These are phyloP conservation scores for Tragelaphus imberbis DNA, from an alignment of 2,113 vertebrate genomes.

Conservation along the genomic window DNA sequence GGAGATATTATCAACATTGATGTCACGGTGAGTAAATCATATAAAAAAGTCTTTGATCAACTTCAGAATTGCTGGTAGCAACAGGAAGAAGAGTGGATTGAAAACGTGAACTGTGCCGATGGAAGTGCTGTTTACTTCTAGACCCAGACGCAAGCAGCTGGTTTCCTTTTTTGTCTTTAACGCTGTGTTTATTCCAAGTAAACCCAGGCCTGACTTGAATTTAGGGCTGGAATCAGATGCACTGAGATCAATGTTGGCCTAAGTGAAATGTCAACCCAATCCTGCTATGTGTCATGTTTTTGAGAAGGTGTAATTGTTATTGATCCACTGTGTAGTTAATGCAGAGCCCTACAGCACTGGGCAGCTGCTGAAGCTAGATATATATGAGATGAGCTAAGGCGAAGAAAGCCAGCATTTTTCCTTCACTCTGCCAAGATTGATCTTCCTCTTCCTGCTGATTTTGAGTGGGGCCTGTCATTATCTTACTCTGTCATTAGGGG, in stretches of 20 bases:
- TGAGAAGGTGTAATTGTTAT: constrained; percentile 99
- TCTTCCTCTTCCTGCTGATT: constrained; percentile 99
- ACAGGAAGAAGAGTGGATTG: constrained; percentile 90
- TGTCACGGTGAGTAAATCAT: constrained; percentile 88
- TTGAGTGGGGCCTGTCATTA: constrained; percentile 99
- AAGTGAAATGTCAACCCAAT: constrained; percentile 96
- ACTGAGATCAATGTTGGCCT: constrained; percentile 96
- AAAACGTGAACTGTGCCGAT: constrained; percentile 86
- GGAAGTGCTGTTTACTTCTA: constrained; percentile 92
- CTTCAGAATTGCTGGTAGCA: constrained; percentile 83
- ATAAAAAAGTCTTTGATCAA: constrained; percentile 88
- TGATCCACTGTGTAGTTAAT: constrained; percentile 98
- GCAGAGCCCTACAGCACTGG: constrained; percentile 90
- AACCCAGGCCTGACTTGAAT: constrained; percentile 90
- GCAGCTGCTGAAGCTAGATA: constrained; percentile 93
- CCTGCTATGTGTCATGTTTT: constrained; percentile 96
- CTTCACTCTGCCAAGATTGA: constrained; percentile 99
- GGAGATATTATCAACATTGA: constrained; percentile 92
- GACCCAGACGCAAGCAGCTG: constrained; percentile 86
- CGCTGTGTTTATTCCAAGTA: constrained; percentile 89
- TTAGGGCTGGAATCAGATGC: constrained; percentile 95
- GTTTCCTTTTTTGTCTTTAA: constrained; percentile 92
- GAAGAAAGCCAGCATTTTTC: constrained; percentile 93
- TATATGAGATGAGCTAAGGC: constrained; percentile 98
- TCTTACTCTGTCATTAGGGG: constrained; percentile 99